Evolutionary conservation across 1,140 invertebrate genomes (phyloP).

Genomic region (Achatina immaculata): DNA sequence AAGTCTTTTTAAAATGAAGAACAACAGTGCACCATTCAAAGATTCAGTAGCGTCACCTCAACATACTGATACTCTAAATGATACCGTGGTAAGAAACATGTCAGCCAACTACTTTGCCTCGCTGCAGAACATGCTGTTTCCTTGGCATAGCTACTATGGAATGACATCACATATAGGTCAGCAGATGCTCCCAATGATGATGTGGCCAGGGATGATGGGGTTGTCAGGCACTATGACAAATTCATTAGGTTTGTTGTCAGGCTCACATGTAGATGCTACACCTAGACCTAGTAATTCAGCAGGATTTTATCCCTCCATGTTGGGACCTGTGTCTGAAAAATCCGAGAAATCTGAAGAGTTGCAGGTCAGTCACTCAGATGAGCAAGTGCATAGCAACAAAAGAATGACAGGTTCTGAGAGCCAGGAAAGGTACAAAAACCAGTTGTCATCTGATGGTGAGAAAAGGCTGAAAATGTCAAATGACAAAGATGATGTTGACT

Average conservation of each 20-base stretch:
- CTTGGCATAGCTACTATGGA: conserved; percentile 35
- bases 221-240: conserved; percentile 16
- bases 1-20: background rate
- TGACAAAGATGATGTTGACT: conserved; percentile 25
- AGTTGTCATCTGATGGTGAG: background rate
- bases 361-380: background rate
- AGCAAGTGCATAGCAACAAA: conserved; percentile 1
- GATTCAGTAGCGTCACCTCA: background rate
- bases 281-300: background rate
- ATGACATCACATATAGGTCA: conserved; percentile 21
- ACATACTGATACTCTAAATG: background rate
- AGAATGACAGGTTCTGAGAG: background rate
- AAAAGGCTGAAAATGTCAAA: conserved; percentile 12
- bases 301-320: background rate
- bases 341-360: conserved; percentile 6
- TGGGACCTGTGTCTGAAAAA: background rate
- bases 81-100: conserved; percentile 24
- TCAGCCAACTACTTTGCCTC: conserved; percentile 32
- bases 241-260: conserved; percentile 11
- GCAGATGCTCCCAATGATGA: conserved; percentile 34
- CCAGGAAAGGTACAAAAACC: background rate
- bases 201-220: conserved; percentile 34
- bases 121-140: conserved; percentile 34
- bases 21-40: background rate
- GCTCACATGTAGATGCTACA: background rate